A percentile compares a stretch with the other conserved stretches of the same genome.
Evolutionary conservation across 2,113 vertebrate species (phyloP).

Genomic region (Tachycineta bicolor): DNA sequence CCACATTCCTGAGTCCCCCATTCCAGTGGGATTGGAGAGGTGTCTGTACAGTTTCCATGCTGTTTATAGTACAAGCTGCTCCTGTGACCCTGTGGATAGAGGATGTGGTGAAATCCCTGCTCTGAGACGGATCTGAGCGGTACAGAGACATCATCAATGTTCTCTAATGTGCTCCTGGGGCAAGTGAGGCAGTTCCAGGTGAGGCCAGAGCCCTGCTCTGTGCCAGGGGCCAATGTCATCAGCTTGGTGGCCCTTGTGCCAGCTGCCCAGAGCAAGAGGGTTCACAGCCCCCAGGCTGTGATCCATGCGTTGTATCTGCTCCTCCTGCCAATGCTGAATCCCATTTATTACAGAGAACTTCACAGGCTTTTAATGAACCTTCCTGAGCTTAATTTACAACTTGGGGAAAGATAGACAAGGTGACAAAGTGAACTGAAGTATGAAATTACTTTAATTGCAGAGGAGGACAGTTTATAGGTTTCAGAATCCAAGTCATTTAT

Average conservation of each 20-base stretch:
- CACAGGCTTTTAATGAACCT: background rate
- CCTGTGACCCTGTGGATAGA: background rate
- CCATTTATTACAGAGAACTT: background rate
- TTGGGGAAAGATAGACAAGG: constrained; percentile 53
- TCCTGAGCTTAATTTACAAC: constrained; percentile 33
- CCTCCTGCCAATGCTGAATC: background rate
- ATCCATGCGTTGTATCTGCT: accelerated
- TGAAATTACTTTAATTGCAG: constrained; percentile 63
- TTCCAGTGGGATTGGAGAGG: accelerated
- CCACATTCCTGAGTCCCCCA: accelerated
- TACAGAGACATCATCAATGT: background rate
- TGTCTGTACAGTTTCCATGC: accelerated
- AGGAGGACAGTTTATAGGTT: constrained; percentile 49
- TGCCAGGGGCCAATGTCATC: background rate
- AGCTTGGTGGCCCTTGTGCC: background rate
- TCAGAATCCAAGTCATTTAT: constrained; percentile 60
- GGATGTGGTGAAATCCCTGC: background rate
- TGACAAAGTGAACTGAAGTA: constrained; percentile 57
- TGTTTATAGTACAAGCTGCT: background rate
- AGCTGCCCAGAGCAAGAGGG: background rate
- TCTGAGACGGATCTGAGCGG: background rate
- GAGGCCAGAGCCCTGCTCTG: background rate
- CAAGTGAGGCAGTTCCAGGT: background rate
- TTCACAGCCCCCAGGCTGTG: background rate
- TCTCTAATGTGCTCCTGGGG: accelerated